A percentile compares a stretch with the other conserved stretches of the same genome.
These are phyloP conservation scores for Taenioides sp. DNA, from an alignment of 2,797 vertebrate genomes.

Conservation along the genomic window DNA sequence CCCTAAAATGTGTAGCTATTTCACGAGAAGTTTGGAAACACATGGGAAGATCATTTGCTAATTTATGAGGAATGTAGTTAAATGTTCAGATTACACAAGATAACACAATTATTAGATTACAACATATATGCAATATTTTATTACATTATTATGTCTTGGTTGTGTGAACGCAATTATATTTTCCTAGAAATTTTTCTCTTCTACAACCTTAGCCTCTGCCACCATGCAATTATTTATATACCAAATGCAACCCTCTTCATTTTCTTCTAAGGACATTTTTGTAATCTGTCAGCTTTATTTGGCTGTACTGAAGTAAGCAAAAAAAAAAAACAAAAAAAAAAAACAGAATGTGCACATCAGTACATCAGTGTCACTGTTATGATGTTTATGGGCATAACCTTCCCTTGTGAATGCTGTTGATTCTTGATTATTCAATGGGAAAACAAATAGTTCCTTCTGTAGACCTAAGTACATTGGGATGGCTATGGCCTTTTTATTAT, in stretches of 20 bases:
- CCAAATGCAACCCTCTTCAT: neutral
- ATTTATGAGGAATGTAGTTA: neutral
- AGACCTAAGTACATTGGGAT: constrained; percentile 44
- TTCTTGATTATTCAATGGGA: constrained; percentile 23
- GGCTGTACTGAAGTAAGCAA: too few relatives aligned
- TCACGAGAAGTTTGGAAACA: neutral
- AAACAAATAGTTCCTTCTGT: too few relatives aligned
- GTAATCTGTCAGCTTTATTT: too few relatives aligned
- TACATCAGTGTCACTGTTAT: too few relatives aligned
- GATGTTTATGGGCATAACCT: too few relatives aligned
- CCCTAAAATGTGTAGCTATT: neutral
- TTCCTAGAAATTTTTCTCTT: neutral
- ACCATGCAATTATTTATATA: neutral
- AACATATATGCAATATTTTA: neutral
- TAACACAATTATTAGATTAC: neutral
- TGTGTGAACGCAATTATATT: neutral
- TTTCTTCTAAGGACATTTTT: too few relatives aligned
- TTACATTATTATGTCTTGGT: neutral
- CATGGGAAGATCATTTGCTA: neutral
- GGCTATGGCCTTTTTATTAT: constrained; percentile 41
- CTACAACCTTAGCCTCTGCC: neutral
- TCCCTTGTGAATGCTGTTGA: neutral
- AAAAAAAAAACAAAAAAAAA: constrained; percentile 51
- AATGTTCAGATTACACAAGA: neutral
- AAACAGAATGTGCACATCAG: constrained; percentile 9